Evolutionary conservation across 2,797 vertebrate species (phyloP), one percentile per base, ranked within the genome.

Genomic region (Propithecus perrieri): DNA sequence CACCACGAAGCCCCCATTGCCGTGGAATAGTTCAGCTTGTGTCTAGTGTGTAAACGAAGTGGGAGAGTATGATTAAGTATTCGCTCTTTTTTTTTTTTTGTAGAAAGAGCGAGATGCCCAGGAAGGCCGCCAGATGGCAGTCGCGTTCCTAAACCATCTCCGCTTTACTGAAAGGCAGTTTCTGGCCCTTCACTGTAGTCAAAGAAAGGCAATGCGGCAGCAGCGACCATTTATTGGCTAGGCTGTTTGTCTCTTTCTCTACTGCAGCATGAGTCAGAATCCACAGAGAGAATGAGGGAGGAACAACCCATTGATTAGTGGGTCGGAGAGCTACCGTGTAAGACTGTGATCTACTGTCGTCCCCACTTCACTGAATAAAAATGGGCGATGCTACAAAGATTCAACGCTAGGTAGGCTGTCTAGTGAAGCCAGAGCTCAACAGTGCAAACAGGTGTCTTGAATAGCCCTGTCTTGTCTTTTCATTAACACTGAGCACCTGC

Each of bases 121-220:
- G 61, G 43, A 80, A 35, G 76, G 78, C 91, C 80, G 53, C 95
- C 96, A 97, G 97, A 46, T 96, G 96, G 96, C 96, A 96, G 89
- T 41, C 67, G 90, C 24, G n/a, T 75, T 61, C 80, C 91, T 94
- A 41, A 12, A 0, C 33, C 4, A 26, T 33, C 30, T 12, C 35
- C 26, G 53, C 59, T 22, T 48, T 11, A 22, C 33, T 12, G 80
- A 72, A 92, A 48, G 69, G 76, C 87, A 26, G 15, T 30, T 88
- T 72, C 55, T 48, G 63, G 48, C 46, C 59, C 48, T 71, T 90
- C 2, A 20, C 75, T 4, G 13, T 57, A 63, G 71, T 61, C 71
- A 84, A 61, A 94, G 89, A 92, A 94, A 92, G 81, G 96, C 7
- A 24, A 88, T 72, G 67, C 18, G 12, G 28, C 22, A 57, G 65